phyloP scores from a whole-genome alignment of 2,113 vertebrate genomes.

The Oophaga pumilio region DNA sequence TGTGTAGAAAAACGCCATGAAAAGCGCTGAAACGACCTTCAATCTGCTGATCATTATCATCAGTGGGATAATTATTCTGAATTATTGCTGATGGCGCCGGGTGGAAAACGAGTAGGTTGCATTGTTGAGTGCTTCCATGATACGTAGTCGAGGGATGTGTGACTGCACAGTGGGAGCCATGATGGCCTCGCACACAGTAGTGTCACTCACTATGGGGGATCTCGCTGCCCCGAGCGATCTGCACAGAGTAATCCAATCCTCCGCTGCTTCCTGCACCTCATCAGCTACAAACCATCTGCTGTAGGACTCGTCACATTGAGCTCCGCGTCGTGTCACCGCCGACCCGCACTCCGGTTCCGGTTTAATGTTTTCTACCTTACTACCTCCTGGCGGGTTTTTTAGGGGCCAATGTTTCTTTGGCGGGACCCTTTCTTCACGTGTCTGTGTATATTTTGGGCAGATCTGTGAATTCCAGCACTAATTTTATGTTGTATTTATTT shows the following conservation, averaged over 20 bases:
- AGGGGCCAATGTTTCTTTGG: background rate
- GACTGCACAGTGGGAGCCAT: too few species aligned
- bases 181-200: background rate
- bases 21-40: too few species aligned
- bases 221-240: background rate
- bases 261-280: slow-evolving; percentile 39
- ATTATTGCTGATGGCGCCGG: too few species aligned
- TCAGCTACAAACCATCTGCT: slow-evolving; percentile 46
- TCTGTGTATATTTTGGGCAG: background rate
- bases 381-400: background rate
- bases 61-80: too few species aligned
- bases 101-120: too few species aligned
- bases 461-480: background rate
- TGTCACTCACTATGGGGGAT: background rate
- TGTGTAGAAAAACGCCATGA: too few species aligned
- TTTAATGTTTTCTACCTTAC: background rate
- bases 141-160: too few species aligned
- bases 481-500: background rate
- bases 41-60: too few species aligned
- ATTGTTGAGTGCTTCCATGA: too few species aligned
- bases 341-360: background rate
- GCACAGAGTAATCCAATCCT: slow-evolving; percentile 43
- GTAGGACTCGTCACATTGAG: slow-evolving; percentile 3
- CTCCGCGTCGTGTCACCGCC: background rate
- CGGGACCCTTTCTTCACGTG: background rate